Conservation (phyloP, 2,113 vertebrate genomes). For the Argyrosomus japonicus region DNA sequence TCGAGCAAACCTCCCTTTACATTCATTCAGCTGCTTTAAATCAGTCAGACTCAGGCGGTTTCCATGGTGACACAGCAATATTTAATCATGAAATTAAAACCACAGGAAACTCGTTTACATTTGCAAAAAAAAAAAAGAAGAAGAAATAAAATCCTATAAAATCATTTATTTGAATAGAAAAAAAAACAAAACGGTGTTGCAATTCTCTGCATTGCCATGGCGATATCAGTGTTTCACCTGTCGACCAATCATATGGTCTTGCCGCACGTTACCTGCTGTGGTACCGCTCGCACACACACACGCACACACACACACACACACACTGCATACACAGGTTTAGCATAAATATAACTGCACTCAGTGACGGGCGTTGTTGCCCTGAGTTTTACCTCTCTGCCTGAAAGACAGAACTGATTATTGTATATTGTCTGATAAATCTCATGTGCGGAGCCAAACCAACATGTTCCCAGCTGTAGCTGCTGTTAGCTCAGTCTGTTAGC, state of each 20-base stretch:
- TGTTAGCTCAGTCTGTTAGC: no score
- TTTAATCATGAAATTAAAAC: slow-evolving; percentile 22
- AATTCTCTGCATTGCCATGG: slow-evolving; percentile 16
- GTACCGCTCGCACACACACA: neutral
- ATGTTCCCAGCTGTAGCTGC: no score
- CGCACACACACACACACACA: neutral
- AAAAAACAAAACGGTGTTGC: neutral
- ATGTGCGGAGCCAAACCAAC: no score
- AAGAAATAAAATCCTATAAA: slow-evolving; percentile 15
- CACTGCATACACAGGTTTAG: slow-evolving; percentile 23
- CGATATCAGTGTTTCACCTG: neutral
- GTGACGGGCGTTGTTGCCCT: neutral
- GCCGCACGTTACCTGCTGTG: neutral
- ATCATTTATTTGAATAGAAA: slow-evolving; percentile 27
- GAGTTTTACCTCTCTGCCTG: slow-evolving; percentile 13
- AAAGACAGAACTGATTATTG: neutral
- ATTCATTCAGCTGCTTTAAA: neutral
- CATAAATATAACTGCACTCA: slow-evolving; percentile 1
- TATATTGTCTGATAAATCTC: no score
- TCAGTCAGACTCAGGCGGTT: neutral
- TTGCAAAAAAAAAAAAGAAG: neutral
- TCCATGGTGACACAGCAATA: neutral
- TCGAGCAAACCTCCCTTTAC: no score
- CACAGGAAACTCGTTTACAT: slow-evolving; percentile 33
- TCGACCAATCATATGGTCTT: neutral